A percentile compares a stretch with the other conserved stretches of the same genome.
These are phyloP conservation scores for Eurytoma californica DNA, from an alignment of 2,888 invertebrate genomes.

Conservation along the genomic window DNA sequence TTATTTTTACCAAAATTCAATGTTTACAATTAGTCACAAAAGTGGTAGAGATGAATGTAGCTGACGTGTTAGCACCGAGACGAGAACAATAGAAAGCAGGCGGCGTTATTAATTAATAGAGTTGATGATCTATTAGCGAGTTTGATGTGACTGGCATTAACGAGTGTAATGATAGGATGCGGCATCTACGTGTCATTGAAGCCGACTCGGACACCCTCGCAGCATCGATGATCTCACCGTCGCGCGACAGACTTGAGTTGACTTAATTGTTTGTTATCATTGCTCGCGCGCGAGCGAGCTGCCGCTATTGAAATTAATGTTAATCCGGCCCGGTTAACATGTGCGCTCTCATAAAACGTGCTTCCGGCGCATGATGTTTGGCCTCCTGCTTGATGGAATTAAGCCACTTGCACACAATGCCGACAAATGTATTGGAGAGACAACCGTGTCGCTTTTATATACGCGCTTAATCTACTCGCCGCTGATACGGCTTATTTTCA, in stretches of 20 bases:
- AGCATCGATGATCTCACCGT: conserved; percentile 73
- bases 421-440: conserved; percentile 46
- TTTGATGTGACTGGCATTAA: conserved; percentile 70
- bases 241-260: conserved; percentile 68
- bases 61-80: background rate
- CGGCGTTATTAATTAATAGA: conserved; percentile 73
- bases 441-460: conserved; percentile 43
- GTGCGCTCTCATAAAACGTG: conserved; percentile 70
- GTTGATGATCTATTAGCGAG: conserved; percentile 73
- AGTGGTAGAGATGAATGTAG: background rate
- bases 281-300: conserved; percentile 67
- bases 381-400: conserved; percentile 69
- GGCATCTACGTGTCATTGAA: conserved; percentile 74
- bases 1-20: background rate
- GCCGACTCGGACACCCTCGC: conserved; percentile 2
- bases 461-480: conserved; percentile 34
- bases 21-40: background rate
- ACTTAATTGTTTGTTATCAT: conserved; percentile 75
- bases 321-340: conserved; percentile 71
- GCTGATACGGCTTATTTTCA: conserved; percentile 37
- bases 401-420: conserved; percentile 66
- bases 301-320: conserved; percentile 74
- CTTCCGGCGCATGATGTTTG: conserved; percentile 70
- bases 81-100: conserved; percentile 56
- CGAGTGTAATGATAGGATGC: conserved; percentile 71